Base-by-base conservation (phyloP, 2,888 invertebrate species). In the Geophilus truncorum region DNA sequence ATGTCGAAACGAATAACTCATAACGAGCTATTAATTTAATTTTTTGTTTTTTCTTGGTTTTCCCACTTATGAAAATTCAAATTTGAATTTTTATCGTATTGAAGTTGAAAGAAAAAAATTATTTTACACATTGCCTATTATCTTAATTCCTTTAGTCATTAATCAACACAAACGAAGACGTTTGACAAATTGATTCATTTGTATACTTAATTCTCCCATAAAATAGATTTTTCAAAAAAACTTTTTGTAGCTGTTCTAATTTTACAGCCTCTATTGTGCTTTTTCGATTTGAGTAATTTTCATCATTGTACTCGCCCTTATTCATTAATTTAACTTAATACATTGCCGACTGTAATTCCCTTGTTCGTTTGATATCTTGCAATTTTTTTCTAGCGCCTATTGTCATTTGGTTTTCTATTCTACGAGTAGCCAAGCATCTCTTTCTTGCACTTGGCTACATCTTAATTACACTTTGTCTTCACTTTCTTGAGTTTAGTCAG, bases 171-270 rank as follows among this genome's bases (percentile, higher is more conserved):
- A 70, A 12, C 21, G 21, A 57, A 57, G 23, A 10, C 28, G 70
- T 70, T 70, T 70, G 70, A 70, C 70, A 70, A 70, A 70, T 70
- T 70, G 70, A 70, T 70, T 70, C 70, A 70, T 70, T 70, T 70
- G 70, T 28, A 70, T 70, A 51, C 51, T 51, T 51, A 70, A 1
- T 70, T 70, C n/a, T 28, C 70, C 25, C 10, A 12, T 4, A n/a
- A 70, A 28, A 28, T 70, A 28, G 70, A 70, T 70, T 25, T 70
- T 25, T 70, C 28, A 25, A 18, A 21, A n/a, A 18, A 51, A 18
- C 18, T 51, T 51, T 21, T 51, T 7, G 18, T 51, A n/a, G n/a
- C 18, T 51, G 2, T 51, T 51, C 51, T 18, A 18, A 51, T 51
- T 51, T 51, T 21, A 51, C 51, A 18, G 0, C n/a, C n/a, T 70